These are phyloP conservation scores for Stichodactyla helianthus DNA, from an alignment of 64 coral and sea anemone genomes.

Conservation along the genomic window DNA sequence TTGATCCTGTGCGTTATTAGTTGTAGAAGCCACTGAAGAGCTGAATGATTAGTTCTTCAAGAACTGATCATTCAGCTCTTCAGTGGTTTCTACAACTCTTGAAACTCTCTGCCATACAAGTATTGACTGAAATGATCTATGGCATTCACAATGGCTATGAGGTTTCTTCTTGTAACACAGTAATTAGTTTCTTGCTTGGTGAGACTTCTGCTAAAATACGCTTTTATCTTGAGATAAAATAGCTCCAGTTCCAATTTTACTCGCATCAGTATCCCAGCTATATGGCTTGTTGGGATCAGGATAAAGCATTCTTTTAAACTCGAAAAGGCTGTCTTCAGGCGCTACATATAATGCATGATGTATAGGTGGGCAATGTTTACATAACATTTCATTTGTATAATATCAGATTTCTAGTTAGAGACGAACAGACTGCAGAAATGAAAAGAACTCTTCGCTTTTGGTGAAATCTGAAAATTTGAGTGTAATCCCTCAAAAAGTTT, in stretches of 20 bases:
- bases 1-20: not conserved
- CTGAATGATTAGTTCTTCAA: constrained; percentile 26
- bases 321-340: constrained; percentile 9
- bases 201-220: constrained; percentile 5
- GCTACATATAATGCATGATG: too few relatives aligned
- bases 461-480: too few relatives aligned
- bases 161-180: constrained; percentile 26
- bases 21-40: constrained; percentile 7
- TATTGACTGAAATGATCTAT: constrained; percentile 23
- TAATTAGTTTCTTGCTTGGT: constrained; percentile 10
- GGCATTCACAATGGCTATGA: constrained; percentile 28
- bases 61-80: too few relatives aligned
- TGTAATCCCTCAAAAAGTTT: too few relatives aligned
- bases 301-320: constrained; percentile 16
- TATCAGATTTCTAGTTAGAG: too few relatives aligned
- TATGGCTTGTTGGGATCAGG: not conserved
- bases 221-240: constrained; percentile 32
- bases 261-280: constrained; percentile 15
- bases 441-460: too few relatives aligned
- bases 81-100: too few relatives aligned
- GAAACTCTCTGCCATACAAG: constrained; percentile 23
- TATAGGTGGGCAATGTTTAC: too few relatives aligned
- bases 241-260: constrained; percentile 10
- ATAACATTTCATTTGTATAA: not conserved
- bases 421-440: too few relatives aligned